Conservation (phyloP, 35 echinoderm and acorn worm species). For the Chiridota heheva region DNA sequence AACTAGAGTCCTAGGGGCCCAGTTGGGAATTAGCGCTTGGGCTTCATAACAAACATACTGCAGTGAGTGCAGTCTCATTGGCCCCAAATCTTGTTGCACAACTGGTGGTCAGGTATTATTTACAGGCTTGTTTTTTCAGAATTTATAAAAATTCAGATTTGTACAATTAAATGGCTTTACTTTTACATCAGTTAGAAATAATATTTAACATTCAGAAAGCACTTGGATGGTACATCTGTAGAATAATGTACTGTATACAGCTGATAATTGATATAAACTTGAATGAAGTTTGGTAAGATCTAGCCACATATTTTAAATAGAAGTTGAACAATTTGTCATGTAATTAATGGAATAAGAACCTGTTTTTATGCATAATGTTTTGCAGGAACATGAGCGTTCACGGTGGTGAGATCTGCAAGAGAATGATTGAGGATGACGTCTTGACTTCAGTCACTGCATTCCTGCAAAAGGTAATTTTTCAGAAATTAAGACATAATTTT, state of each 20-base stretch:
- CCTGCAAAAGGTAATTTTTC: conserved; percentile 64
- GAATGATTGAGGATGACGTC: conserved; percentile 92
- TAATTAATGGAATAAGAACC: neutral
- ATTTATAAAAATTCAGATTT: too few relatives aligned
- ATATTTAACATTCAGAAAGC: too few relatives aligned
- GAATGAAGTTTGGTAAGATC: neutral
- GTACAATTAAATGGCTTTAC: too few relatives aligned
- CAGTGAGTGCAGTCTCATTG: too few relatives aligned
- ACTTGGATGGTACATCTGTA: too few relatives aligned
- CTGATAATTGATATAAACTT: neutral
- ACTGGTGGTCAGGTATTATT: too few relatives aligned
- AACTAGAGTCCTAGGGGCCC: too few relatives aligned
- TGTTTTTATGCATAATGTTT: neutral
- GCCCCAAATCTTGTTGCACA: too few relatives aligned
- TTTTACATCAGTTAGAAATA: too few relatives aligned
- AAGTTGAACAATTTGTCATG: neutral
- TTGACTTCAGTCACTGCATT: conserved; percentile 85
- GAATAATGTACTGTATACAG: neutral
- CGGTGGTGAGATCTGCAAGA: conserved; percentile 81
- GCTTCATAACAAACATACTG: too few relatives aligned
- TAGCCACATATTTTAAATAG: neutral
- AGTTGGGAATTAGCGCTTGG: too few relatives aligned
- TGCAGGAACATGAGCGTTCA: conserved; percentile 80
- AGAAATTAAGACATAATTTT: neutral
- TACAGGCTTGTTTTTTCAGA: too few relatives aligned